A percentile compares a stretch with the other conserved stretches of the same genome.
These are phyloP conservation scores for Entomobrya proxima DNA, from an alignment of 2,888 invertebrate species.

Conservation along the genomic window DNA sequence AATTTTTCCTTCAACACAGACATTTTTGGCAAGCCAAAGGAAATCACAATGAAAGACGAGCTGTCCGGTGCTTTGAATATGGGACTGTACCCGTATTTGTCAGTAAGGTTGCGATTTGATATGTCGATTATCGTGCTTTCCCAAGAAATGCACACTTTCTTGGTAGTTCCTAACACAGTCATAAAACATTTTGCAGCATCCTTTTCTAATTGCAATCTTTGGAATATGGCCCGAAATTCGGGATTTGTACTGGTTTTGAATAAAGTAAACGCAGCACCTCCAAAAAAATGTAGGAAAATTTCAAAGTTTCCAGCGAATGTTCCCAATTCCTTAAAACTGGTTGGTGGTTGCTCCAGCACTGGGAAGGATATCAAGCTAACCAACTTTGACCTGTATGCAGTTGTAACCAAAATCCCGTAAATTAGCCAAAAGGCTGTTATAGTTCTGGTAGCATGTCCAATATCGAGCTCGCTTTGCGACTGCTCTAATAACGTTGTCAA, in stretches of 20 bases:
- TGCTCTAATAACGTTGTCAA: not conserved
- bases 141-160: not conserved
- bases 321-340: slow-evolving; percentile 19
- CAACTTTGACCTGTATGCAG: slow-evolving; percentile 17
- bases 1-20: slow-evolving; percentile 29
- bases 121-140: not conserved
- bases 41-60: not conserved
- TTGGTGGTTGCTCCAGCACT: not conserved
- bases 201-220: not conserved
- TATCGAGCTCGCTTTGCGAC: not conserved
- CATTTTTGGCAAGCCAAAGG: not conserved
- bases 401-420: not conserved
- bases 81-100: not conserved
- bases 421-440: slow-evolving; percentile 21
- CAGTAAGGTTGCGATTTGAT: not conserved
- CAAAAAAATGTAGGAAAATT: not conserved
- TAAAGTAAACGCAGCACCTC: not conserved
- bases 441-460: not conserved
- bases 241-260: not conserved
- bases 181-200: not conserved
- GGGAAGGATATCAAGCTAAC: slow-evolving; percentile 34
- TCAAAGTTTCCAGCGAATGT: not conserved
- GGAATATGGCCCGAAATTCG: not conserved
- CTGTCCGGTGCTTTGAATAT: not conserved
- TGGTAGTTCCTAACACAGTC: not conserved